Evolutionary conservation across 92 coral and sea anemone species (phyloP), one percentile per base, ranked within the genome.

Genomic region (Heteractis magnifica): DNA sequence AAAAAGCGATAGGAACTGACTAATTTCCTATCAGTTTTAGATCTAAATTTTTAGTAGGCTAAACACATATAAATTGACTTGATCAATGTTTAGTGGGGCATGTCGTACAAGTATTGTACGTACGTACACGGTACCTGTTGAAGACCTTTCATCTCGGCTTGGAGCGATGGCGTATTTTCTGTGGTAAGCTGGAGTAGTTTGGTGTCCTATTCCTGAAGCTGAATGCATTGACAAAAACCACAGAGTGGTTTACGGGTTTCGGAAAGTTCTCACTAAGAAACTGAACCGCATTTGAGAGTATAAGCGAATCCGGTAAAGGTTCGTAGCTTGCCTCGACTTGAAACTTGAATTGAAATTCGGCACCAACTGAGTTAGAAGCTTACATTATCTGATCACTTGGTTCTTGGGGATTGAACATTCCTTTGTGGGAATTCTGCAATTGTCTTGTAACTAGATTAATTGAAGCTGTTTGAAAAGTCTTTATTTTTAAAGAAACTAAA

Each of bases 181-280:
- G n/a, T 49, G 51, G 11, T 23, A 59, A 18, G 16, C n/a, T 26
- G 72, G 14, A 44, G 23, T 56, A 10, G 64, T 4, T 56, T 79
- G 82, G 23, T 56, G 82, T 14, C 82, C 82, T 14, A 79, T 20
- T 79, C 82, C 82, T 15, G 82, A 56, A 20, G 82, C 82, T 10
- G 82, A 79, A 79, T 79, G 82, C 82, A 79, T 79, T 13, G 4
- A 62, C 18, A 23, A 20, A 56, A 56, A 26, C 71, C 50, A 79
- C 49, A 68, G 26, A 8, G 49, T 68, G 49, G 44, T 68, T 68
- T 11, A 26, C 48, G 73, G 50, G 0, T 10, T 68, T 48, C 44
- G 26, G 73, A 68, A 23, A 41, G 9, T 68, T 68, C 73, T 68
- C 73, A 13, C 0, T 48, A 4, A 68, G 9, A 68, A 68, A 68